Base-by-base conservation (phyloP, 1,140 invertebrate species). In the Teleopsis dalmanni region DNA sequence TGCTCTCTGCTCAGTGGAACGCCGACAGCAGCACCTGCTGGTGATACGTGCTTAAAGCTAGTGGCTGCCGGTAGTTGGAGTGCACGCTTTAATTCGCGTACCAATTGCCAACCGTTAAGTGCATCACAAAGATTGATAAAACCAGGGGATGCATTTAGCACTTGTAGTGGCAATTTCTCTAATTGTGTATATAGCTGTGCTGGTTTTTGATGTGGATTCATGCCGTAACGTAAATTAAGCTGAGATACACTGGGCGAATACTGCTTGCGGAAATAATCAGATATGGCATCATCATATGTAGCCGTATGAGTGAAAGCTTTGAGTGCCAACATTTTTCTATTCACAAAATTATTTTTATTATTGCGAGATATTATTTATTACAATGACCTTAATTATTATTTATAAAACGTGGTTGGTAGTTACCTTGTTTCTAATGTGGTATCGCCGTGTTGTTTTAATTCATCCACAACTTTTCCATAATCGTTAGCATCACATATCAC, bases 111-210 rank as follows among this genome's bases (percentile, higher is more conserved):
- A 3, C 86, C 94, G 71, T 99, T 99, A 0, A 99, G 75, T 0
- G 93, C 95, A 75, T 99, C 96, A 62, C 93, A 95, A 1, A 99
- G 77, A 71, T 99, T 99, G 51, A 99, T 97, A 62, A 93, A 99
- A 1, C 68, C 68, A 1, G 95, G 96, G 0, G 92, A 85, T 22
- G 95, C 95, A 74, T 98, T 98, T 2, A 98, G 56, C 8, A 97
- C 91, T 56, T 72, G 88, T 2, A 99, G 65, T 1, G 96, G 96
- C 37, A 99, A 74, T 37, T 87, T 77, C 16, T 84, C 74, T 13
- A 85, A 67, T 8, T 82, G 86, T 0, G 91, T 95, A 68, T 83
- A 95, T 1, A 98, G 73, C 64, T 98, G 93, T 0, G 95, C 95
- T 4, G 92, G 91, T 65, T 93, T 95, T 69, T 98, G 95, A 66